A percentile compares a stretch with the other conserved stretches of the same genome.
phyloP scores from a whole-genome alignment of 1,140 invertebrate genomes.

The Lepidurus apus region DNA sequence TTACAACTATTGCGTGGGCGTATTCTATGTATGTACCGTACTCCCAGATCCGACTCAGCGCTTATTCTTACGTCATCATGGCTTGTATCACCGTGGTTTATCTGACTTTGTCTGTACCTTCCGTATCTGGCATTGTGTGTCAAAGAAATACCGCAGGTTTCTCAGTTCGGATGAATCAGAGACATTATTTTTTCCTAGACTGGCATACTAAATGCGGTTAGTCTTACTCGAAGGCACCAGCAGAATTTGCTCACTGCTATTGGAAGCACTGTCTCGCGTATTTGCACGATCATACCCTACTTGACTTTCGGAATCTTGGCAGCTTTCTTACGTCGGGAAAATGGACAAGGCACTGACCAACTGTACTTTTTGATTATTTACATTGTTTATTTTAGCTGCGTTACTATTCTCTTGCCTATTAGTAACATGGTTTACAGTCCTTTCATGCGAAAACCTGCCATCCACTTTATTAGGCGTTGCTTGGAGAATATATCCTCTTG shows the following conservation, averaged over 20 bases:
- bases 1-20: not conserved
- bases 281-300: conserved; percentile 1
- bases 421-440: not conserved
- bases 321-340: not conserved
- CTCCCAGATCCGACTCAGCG: not conserved
- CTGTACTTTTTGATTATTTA: not conserved
- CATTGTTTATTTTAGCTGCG: not conserved
- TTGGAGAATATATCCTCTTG: not conserved
- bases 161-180: not conserved
- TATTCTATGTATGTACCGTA: not conserved
- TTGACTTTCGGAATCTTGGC: not conserved
- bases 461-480: not conserved
- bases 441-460: not conserved
- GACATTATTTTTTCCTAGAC: not conserved
- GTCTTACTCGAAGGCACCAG: not conserved
- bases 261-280: not conserved
- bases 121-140: not conserved
- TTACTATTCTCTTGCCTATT: not conserved
- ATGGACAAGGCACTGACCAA: not conserved
- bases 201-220: not conserved
- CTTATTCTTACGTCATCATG: not conserved
- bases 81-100: not conserved
- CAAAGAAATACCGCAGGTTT: not conserved
- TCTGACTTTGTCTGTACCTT: not conserved
- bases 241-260: not conserved